A percentile compares a stretch with the other conserved stretches of the same genome.
Conservation (phyloP, 2,113 vertebrate genomes). For the Mus musculus region DNA sequence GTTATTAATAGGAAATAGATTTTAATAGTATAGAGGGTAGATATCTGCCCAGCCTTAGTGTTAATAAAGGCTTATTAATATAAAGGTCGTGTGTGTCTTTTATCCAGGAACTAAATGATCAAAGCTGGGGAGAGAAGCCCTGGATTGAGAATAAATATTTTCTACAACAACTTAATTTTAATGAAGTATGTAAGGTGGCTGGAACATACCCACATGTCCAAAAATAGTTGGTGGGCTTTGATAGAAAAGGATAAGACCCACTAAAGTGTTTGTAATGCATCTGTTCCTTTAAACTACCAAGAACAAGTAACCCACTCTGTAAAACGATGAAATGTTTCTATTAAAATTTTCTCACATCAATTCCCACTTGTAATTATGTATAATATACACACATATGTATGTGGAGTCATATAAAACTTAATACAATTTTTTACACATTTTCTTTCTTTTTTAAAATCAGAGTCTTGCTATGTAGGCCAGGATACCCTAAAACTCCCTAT, state of each 20-base stretch:
- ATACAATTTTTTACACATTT: background rate
- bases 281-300: constrained; percentile 50
- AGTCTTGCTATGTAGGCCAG: background rate
- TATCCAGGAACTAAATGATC: no score
- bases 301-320: constrained; percentile 31
- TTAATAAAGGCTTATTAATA: no score
- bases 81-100: no score
- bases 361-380: background rate
- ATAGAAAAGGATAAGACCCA: background rate
- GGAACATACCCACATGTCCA: background rate
- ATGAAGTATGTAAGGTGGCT: constrained; percentile 36
- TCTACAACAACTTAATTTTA: background rate
- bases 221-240: background rate
- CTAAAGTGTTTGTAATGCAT: constrained; percentile 41
- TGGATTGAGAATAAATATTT: no score
- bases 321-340: background rate
- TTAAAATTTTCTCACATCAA: background rate
- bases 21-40: no score
- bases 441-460: background rate
- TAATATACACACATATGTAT: background rate
- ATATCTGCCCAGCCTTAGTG: no score
- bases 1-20: no score
- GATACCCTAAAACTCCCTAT: background rate
- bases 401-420: background rate
- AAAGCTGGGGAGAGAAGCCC: no score